Evolutionary conservation across 2,797 vertebrate genomes (phyloP), one percentile per base, ranked within the genome.

Genomic region (Enteromius afrohamiltoni): DNA sequence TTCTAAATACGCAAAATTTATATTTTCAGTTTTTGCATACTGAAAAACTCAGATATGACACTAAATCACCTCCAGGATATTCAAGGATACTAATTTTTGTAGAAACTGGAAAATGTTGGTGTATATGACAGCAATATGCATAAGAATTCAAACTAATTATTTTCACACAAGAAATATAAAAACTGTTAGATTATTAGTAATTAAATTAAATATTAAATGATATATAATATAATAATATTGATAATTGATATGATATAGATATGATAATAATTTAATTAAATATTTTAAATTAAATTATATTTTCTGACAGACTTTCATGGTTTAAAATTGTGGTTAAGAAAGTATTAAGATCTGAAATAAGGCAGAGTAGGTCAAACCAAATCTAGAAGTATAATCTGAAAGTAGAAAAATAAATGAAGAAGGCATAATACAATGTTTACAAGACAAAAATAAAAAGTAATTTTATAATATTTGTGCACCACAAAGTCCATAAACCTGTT

Each of bases 1-100:
- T 37, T 34, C 4, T n/a, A 37, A 37, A 40, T 21, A 37, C 17
- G 21, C 9, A 40, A 42, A 40, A 40, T 21, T 37, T 0, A 68
- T n/a, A 68, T 40, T 68, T 68, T 69, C n/a, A 45, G 67, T 16
- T 69, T 23, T 40, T 40, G 11, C n/a, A 69, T 69, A 42, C 67
- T 26, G 23, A 3, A 1, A 45, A n/a, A n/a, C 67, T 69, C 67
- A 14, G 37, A 23, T 42, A 14, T 10, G 62, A 65, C 31, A 21
- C 17, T 10, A 31, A 64, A 42, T 69, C 4, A 0, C 10, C 1
- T 26, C 10, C n/a, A 13, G n/a, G 55, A 5, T 26, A 60, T 23
- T 10, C n/a, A 60, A 13, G 67, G 23, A 45, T 8, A 16, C n/a
- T 16, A 23, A 69, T 6, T 69, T 14, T 23, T 1, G 1, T 16